Base-by-base conservation (phyloP, 1,140 invertebrate genomes). In the Zaprionus capensis region DNA sequence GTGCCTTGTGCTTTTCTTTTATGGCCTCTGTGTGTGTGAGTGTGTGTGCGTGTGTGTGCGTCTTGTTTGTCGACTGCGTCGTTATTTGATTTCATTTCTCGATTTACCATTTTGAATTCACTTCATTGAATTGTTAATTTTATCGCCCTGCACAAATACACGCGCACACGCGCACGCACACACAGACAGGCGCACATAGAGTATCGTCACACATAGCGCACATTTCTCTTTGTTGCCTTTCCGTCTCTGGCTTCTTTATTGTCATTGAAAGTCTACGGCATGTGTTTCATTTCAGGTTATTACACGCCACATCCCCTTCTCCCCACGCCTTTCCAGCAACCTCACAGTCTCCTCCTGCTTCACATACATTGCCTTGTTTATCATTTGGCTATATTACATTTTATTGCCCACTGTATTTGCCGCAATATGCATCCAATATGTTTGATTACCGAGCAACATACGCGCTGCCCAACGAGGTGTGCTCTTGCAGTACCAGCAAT, bases 51-150 rank as follows among this genome's bases (percentile, higher is more conserved):
- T 65, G 56, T 78, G 56, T 79, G 22, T 79, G 46, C 17, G 31
- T 56, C 34, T 71, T 72, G 63, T 66, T 73, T 55, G 41, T 67
- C 58, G 53, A 61, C 68, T 41, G 44, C 34, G 68, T 71, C 68
- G 73, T 78, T 78, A 75, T 81, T 78, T 79, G 79, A 82, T 82
- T 82, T 82, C 68, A 67, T 71, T 82, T 82, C 80, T 87, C 83
- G 80, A 87, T 80, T 78, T 80, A 63, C 81, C 83, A 86, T 86
- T 86, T 86, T 77, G 77, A 83, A 88, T 87, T 87, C 80, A 87
- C 80, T 87, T 87, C 84, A 87, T 83, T 87, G 84, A 87, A 87
- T 88, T 88, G 80, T 88, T 87, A 83, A 88, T 87, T 87, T 88
- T 83, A 87, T 87, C 58, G 83, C 71, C 59, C 38, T 58, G 59